phyloP scores from a whole-genome alignment of 2,113 vertebrate genomes.

The Mohoua ochrocephala region DNA sequence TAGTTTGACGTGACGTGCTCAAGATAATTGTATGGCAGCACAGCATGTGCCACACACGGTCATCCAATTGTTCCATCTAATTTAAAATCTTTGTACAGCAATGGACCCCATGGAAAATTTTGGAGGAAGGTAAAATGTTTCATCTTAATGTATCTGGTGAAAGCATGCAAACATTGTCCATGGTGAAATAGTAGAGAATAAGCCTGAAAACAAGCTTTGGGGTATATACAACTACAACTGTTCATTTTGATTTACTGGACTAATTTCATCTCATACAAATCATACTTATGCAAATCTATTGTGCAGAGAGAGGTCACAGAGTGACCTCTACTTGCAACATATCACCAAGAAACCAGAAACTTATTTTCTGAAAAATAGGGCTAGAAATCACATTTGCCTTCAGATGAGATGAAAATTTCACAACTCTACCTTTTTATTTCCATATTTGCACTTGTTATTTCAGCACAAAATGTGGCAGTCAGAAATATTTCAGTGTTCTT shows the following conservation, averaged over 20 bases:
- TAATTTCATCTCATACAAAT: background rate
- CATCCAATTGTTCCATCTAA: background rate
- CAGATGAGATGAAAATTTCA: background rate
- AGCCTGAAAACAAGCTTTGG: rapidly evolving
- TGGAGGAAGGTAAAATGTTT: background rate
- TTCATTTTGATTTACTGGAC: background rate
- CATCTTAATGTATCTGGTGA: background rate
- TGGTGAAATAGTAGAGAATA: background rate
- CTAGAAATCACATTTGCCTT: background rate
- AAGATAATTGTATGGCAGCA: background rate
- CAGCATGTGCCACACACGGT: background rate
- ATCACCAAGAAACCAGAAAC: background rate
- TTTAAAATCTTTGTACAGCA: background rate
- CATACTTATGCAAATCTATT: background rate
- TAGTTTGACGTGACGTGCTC: background rate
- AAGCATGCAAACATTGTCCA: background rate
- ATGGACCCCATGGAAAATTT: background rate
- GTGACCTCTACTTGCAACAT: background rate
- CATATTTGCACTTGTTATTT: background rate
- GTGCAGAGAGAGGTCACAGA: background rate
- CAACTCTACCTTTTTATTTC: background rate
- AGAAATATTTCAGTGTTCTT: background rate
- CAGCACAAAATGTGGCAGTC: background rate
- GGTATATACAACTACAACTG: background rate
- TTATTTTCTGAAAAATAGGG: background rate